phyloP scores from a whole-genome alignment of 2,888 invertebrate species.

The Lissocephala sabroskyi region DNA sequence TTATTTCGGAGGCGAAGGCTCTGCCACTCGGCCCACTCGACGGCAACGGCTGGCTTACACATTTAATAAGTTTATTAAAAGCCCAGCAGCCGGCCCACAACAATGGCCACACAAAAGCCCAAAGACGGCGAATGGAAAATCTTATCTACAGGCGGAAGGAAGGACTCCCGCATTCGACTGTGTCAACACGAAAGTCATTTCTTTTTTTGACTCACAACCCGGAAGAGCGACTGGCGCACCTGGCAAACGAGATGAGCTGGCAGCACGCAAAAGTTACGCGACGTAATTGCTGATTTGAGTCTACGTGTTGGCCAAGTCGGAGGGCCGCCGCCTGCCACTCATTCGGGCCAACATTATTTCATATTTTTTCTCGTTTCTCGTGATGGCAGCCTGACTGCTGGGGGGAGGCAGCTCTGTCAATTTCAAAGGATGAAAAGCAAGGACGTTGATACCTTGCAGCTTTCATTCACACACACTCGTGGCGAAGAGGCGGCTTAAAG shows the following conservation, averaged over 20 bases:
- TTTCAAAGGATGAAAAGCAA: no score
- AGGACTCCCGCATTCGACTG: constrained; percentile 27
- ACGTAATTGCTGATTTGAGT: constrained; percentile 42
- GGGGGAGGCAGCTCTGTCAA: no score
- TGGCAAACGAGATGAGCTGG: neutral
- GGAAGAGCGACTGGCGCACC: neutral
- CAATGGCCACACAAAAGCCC: constrained; percentile 16
- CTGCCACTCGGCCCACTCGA: no score
- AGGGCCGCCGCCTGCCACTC: neutral
- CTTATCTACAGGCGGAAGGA: constrained; percentile 42
- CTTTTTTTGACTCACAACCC: neutral
- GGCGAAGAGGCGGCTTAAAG: no score
- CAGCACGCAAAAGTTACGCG: constrained; percentile 21
- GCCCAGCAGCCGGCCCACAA: constrained; percentile 6
- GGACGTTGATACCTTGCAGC: no score
- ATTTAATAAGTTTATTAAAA: constrained; percentile 65
- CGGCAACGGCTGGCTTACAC: constrained; percentile 52
- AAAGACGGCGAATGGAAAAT: constrained; percentile 18
- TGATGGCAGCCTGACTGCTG: no score
- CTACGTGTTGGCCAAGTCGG: constrained; percentile 10
- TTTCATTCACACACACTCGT: no score
- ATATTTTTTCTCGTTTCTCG: no score
- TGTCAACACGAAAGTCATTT: constrained; percentile 24
- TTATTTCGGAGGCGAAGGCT: constrained; percentile 60
- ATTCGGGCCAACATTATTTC: neutral